Evolutionary conservation across 2,888 invertebrate species (phyloP).

Genomic region (Mimas tiliae): DNA sequence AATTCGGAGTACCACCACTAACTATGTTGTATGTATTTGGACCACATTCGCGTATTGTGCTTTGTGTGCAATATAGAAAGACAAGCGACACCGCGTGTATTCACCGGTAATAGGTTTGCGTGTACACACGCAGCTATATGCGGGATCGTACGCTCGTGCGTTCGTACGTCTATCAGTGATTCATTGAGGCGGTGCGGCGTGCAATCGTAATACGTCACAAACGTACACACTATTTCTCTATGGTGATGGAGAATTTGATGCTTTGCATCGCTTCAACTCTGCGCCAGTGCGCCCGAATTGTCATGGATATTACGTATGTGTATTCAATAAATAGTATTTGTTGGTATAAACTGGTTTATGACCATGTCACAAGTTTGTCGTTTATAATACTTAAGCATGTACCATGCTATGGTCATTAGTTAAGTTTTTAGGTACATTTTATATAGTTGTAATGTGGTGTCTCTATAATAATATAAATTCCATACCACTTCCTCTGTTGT

Average conservation of each 20-base stretch:
- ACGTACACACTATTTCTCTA: too few relatives aligned
- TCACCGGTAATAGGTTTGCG: too few relatives aligned
- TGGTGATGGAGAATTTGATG: neutral
- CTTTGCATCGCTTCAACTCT: neutral
- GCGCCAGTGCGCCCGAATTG: neutral
- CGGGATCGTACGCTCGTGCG: too few relatives aligned
- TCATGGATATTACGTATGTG: neutral
- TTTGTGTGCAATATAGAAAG: too few relatives aligned
- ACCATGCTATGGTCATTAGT: neutral
- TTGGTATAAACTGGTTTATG: conserved; percentile 3
- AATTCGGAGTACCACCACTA: too few relatives aligned
- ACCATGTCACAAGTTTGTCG: neutral
- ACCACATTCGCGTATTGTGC: too few relatives aligned
- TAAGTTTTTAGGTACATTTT: conserved; percentile 6
- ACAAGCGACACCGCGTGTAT: too few relatives aligned
- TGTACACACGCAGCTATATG: too few relatives aligned
- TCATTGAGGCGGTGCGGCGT: too few relatives aligned
- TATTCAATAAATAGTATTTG: neutral
- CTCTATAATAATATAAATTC: neutral
- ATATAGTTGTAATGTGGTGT: neutral
- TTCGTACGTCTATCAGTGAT: too few relatives aligned
- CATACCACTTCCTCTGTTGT: neutral
- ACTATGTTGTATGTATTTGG: too few relatives aligned
- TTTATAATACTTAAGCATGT: neutral
- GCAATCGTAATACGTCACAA: too few relatives aligned